Evolutionary conservation across 2,797 vertebrate species (phyloP), one percentile per base, ranked within the genome.

Genomic region (Muscicapa striata): DNA sequence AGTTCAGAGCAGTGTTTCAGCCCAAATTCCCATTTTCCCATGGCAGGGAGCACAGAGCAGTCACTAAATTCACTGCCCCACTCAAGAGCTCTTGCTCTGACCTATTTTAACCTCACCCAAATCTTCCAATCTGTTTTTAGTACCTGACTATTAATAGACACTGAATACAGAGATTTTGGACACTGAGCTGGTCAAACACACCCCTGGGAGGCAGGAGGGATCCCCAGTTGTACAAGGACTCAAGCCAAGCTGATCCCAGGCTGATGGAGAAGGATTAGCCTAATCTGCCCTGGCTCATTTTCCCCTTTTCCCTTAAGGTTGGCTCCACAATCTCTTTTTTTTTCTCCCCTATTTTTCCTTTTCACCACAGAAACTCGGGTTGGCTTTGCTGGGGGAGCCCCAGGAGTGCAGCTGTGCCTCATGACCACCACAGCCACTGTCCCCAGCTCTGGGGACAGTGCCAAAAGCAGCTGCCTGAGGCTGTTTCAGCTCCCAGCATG

Each of bases 341-440:
- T 23, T 16, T 1, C 1, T 2, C 10, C 6, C 3, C 2, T n/a
- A 5, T 46, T 46, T 45, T 27, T 0, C 14, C 19, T 34, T 58
- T 40, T 58, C 24, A 55, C 15, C 11, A 19, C 4, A 2, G 41
- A 57, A 61, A 18, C 22, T 6, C 2, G 0, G 20, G 41, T 0
- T 68, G 63, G 27, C 32, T 83, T 40, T 76, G 54, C 46, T 23
- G n/a, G 38, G 59, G 49, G 23, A 54, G 43, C 34, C 23, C 34
- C 26, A 16, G 14, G 34, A 10, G 21, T 22, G 59, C 45, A 12
- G 29, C 34, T 63, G 80, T 11, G 22, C 45, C 19, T 23, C 15
- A 12, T 8, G 40, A 11, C 5, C 67, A 45, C 17, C 23, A 18
- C 41, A 32, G 13, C 34, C 13, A 34, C 34, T 34, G 34, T 34